These are phyloP conservation scores for Malthinus flaveolus DNA, from an alignment of 2,888 invertebrate species.

Conservation along the genomic window DNA sequence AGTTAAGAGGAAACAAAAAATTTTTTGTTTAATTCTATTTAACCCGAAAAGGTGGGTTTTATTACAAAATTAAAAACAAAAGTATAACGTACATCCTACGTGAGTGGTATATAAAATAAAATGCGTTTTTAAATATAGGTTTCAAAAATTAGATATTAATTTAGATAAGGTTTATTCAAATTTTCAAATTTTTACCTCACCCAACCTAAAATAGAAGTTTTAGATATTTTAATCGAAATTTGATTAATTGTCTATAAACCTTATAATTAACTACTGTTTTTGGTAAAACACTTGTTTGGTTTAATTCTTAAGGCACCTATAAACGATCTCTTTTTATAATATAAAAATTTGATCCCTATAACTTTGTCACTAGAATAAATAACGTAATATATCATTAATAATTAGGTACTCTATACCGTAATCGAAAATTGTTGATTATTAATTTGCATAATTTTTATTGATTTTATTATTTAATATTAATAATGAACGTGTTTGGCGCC, in stretches of 20 bases:
- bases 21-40: constrained; percentile 18
- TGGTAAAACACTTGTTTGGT: constrained; percentile 3
- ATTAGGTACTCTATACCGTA: too few relatives aligned
- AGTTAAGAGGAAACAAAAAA: constrained; percentile 26
- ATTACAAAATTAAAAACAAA: constrained; percentile 22
- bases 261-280: constrained; percentile 27
- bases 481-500: not conserved
- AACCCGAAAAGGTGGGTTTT: constrained; percentile 25
- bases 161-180: constrained; percentile 29
- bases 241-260: constrained; percentile 21
- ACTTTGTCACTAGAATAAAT: not conserved
- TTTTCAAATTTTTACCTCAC: constrained; percentile 21
- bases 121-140: constrained; percentile 29
- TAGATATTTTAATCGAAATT: constrained; percentile 26
- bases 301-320: not conserved
- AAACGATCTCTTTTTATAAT: too few relatives aligned
- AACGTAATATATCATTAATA: too few relatives aligned
- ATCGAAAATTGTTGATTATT: too few relatives aligned
- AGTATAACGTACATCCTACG: constrained; percentile 11
- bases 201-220: constrained; percentile 5
- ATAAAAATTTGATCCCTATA: not conserved
- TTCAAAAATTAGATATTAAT: constrained; percentile 29
- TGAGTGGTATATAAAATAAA: constrained; percentile 17
- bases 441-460: not conserved
- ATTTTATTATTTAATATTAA: not conserved